Conservation (phyloP, 2,888 invertebrate genomes). For the Dryococelus australis region DNA sequence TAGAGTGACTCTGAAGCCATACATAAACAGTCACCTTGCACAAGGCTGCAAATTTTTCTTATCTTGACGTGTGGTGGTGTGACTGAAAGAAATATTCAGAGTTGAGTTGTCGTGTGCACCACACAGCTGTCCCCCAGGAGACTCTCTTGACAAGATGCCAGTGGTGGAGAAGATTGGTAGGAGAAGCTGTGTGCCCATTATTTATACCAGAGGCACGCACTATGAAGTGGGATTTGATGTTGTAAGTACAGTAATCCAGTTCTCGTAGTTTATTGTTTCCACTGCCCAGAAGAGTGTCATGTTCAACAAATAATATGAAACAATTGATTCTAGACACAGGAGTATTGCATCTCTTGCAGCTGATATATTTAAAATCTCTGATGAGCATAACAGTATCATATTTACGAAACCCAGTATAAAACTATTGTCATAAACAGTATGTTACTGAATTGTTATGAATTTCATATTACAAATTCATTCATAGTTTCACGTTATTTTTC, state of each 20-base stretch:
- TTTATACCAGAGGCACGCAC: slow-evolving; percentile 80
- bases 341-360: no score
- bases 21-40: neutral
- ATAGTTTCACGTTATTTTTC: no score
- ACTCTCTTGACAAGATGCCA: slow-evolving; percentile 44
- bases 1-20: slow-evolving; percentile 24
- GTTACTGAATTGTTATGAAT: no score
- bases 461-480: no score
- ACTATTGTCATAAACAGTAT: no score
- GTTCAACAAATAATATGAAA: no score
- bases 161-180: slow-evolving; percentile 58
- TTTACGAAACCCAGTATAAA: no score
- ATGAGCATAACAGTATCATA: no score
- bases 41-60: neutral
- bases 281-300: no score
- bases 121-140: neutral
- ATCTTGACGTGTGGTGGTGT: neutral
- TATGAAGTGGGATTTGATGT: slow-evolving; percentile 88
- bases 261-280: neutral
- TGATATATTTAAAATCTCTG: no score
- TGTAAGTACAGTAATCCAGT: slow-evolving; percentile 65
- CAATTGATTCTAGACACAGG: no score
- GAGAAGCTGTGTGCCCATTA: slow-evolving; percentile 75
- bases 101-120: no score
- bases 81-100: neutral